Conservation (phyloP, 2,797 vertebrate species). For the Allobates femoralis region DNA sequence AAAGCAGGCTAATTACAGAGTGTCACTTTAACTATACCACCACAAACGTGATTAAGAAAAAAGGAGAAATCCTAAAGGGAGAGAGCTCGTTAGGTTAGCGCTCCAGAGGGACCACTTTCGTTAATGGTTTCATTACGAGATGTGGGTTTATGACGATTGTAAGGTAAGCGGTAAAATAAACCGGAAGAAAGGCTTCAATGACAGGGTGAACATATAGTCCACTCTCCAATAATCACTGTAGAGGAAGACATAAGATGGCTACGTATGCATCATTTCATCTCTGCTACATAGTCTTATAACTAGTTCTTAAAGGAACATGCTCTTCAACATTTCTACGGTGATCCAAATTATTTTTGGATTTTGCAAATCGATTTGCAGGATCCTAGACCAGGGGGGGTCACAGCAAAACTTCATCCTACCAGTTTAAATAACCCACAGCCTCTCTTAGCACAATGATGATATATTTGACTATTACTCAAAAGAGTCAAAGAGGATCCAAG, state of each 20-base stretch:
- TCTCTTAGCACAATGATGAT: too few species aligned
- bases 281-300: not conserved
- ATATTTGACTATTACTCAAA: too few species aligned
- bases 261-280: not conserved
- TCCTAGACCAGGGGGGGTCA: too few species aligned
- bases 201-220: not conserved
- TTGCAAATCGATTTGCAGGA: not conserved
- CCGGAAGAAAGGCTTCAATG: not conserved
- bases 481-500: too few species aligned
- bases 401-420: too few species aligned
- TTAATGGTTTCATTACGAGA: not conserved
- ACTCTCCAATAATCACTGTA: not conserved
- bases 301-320: not conserved
- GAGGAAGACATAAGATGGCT: too few species aligned
- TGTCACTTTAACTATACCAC: not conserved
- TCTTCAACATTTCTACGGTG: not conserved
- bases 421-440: too few species aligned
- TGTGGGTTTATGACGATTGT: not conserved
- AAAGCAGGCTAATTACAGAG: not conserved
- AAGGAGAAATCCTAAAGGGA: not conserved
- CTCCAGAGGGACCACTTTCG: not conserved
- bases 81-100: not conserved
- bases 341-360: not conserved
- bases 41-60: slow-evolving; percentile 8
- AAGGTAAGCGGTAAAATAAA: not conserved